Percentiles rank a stretch among this genome's conserved stretches.
Evolutionary conservation across 2,888 invertebrate genomes (phyloP).

Genomic region (Aphrophora alni): DNA sequence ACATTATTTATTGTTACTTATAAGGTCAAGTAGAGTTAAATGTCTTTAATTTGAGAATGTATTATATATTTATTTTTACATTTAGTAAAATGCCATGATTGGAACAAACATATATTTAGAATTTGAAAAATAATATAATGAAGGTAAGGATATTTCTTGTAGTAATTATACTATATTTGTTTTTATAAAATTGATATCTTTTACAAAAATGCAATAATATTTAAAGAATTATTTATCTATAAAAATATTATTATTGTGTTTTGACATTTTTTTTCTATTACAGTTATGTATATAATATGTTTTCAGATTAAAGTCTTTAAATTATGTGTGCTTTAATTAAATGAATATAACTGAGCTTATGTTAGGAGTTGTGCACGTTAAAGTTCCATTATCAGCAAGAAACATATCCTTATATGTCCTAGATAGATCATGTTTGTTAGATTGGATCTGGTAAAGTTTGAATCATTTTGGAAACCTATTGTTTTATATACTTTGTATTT

Average conservation of each 20-base stretch:
- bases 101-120: too few relatives aligned
- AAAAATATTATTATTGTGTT: too few relatives aligned
- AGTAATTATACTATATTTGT: too few relatives aligned
- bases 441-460: neutral
- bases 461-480: neutral
- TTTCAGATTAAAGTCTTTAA: neutral
- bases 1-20: neutral
- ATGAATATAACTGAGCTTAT: neutral
- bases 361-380: neutral
- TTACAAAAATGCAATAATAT: too few relatives aligned
- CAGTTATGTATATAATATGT: neutral
- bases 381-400: neutral
- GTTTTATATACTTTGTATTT: too few relatives aligned
- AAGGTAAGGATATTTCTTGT: too few relatives aligned
- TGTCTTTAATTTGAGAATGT: neutral
- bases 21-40: neutral
- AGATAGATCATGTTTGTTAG: neutral
- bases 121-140: too few relatives aligned
- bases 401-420: neutral
- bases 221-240: too few relatives aligned
- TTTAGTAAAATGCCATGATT: neutral
- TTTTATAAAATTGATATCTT: too few relatives aligned
- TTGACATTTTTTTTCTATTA: too few relatives aligned
- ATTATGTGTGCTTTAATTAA: neutral
- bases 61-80: neutral